phyloP scores from a whole-genome alignment of 2,113 vertebrate genomes.

The Turnix velox region DNA sequence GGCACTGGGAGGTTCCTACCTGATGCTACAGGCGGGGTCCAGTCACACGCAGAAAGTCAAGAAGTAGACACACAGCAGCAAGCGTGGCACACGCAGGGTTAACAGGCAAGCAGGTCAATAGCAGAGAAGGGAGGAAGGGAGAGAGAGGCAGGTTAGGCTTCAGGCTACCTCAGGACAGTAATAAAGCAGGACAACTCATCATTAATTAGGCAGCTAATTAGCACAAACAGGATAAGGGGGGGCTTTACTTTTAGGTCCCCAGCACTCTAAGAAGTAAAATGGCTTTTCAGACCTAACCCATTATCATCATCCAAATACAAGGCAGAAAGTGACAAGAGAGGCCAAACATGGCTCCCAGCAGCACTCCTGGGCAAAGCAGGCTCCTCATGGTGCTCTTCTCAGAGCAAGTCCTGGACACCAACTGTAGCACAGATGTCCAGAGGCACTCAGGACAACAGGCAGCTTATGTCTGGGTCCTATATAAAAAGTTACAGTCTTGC shows the following conservation, averaged over 20 bases:
- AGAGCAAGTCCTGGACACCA: neutral
- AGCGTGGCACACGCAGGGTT: constrained; percentile 47
- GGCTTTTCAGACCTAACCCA: neutral
- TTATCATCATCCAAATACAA: neutral
- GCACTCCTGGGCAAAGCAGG: accelerated
- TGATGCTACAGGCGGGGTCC: constrained; percentile 70
- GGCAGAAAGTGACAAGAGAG: neutral
- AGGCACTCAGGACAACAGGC: neutral
- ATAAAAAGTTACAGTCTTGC: neutral
- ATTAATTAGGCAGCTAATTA: neutral
- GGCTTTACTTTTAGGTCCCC: neutral
- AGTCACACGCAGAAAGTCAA: constrained; percentile 56
- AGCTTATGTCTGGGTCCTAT: neutral
- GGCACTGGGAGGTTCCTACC: constrained; percentile 61
- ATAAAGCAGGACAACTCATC: constrained; percentile 25
- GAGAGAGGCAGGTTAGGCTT: constrained; percentile 57
- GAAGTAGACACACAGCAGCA: constrained; percentile 39
- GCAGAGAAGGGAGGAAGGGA: constrained; percentile 46
- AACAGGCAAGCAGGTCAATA: constrained; percentile 67
- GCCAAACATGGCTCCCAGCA: neutral
- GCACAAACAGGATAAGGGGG: neutral
- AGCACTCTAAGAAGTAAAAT: neutral
- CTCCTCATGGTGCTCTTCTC: neutral
- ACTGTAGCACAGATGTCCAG: neutral
- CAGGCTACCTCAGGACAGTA: constrained; percentile 24